Conservation (phyloP, 2,113 vertebrate genomes). For the Chlamydotis undulata region DNA sequence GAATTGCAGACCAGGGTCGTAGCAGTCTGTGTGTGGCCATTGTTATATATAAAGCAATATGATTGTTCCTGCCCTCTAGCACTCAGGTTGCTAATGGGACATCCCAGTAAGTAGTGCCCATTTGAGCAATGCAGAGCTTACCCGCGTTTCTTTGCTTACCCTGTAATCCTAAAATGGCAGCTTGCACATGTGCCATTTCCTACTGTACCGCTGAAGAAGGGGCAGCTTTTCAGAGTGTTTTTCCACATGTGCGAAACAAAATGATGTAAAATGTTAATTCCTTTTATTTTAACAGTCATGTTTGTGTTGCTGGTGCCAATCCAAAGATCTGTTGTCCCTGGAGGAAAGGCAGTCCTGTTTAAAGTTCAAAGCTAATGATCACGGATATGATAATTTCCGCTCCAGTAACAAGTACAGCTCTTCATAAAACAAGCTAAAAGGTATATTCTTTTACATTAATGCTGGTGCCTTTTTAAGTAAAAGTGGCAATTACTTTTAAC, state of each 20-base stretch:
- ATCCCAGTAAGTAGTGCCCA: background rate
- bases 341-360: conserved; percentile 88
- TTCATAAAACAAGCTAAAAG: conserved; percentile 73
- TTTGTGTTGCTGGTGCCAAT: conserved; percentile 86
- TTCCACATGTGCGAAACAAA: background rate
- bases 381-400: conserved; percentile 88
- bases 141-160: background rate
- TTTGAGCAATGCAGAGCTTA: background rate
- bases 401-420: conserved; percentile 92
- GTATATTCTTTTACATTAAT: conserved; percentile 3
- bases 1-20: background rate
- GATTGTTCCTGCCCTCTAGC: background rate
- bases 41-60: background rate
- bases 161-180: background rate
- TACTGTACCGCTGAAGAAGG: background rate
- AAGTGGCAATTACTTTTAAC: conserved; percentile 27
- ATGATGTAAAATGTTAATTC: background rate
- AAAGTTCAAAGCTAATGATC: conserved; percentile 90
- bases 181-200: background rate
- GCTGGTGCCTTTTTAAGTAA: conserved; percentile 42
- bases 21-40: background rate
- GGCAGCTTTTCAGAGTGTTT: background rate
- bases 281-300: conserved; percentile 84
- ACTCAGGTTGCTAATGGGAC: background rate
- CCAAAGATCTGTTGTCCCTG: conserved; percentile 78